Base-by-base conservation (phyloP, 2,113 vertebrate genomes). In the Chaetops frenatus region DNA sequence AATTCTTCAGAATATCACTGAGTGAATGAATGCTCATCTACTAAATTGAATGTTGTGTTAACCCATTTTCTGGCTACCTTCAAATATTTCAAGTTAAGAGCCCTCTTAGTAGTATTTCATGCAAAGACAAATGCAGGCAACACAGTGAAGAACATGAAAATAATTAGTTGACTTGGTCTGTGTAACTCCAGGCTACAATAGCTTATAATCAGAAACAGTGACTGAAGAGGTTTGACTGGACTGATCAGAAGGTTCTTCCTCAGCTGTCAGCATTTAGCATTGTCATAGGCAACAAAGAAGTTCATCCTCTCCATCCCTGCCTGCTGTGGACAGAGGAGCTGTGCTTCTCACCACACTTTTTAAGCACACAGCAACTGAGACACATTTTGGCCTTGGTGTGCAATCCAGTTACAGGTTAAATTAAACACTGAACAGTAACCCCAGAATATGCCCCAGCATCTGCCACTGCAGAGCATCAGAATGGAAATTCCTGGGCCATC, bases 361-460 rank as follows among this genome's bases (percentile, higher is more conserved):
- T 18, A 62, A 67, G 18, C 12, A 24, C 20, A 9, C 11, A 74
- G 6, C 38, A 58, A 51, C 35, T 20, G 31, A 60, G 4, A 36
- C 1, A 2, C 5, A 2, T 45, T 72, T 45, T 23, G 14, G 65
- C 22, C 54, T 65, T 4, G 5, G 7, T 51, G 19, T 2, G 5
- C 47, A 76, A 22, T 38, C 31, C 1, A 2, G 7, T 27, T 15
- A 64, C 38, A 73, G 70, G 53, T 88, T 76, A 82, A 91, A 82
- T 3, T 0, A 54, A 93, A 90, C 35, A 50, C 18, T 15, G 1
- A 74, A 74, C 3, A 73, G 35, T 27, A 65, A 90, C 33, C 45
- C 36, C 33, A 83, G 50, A 90, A 81, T 33, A 73, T 70, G 54
- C 23, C 54, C 53, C 54, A 58, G 50, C 88, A 94, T 69, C 85